Evolutionary conservation across 2,888 invertebrate species (phyloP).

Genomic region (Helleia helle): DNA sequence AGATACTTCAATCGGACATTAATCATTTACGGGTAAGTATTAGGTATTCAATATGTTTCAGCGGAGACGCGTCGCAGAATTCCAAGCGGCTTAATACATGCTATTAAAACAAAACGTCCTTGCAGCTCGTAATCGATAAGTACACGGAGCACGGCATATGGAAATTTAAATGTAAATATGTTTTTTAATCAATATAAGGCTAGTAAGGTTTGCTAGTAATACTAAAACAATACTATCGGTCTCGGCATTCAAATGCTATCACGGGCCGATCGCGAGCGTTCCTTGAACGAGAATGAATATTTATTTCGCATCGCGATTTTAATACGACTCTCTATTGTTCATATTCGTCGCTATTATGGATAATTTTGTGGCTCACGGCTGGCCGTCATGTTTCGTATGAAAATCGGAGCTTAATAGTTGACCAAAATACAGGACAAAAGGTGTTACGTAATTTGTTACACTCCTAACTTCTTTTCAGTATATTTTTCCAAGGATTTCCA

Average conservation of each 20-base stretch:
- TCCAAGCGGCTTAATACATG: slow-evolving; percentile 18
- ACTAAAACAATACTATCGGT: slow-evolving; percentile 59
- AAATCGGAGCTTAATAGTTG: not conserved
- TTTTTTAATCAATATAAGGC: slow-evolving; percentile 63
- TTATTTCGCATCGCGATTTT: slow-evolving; percentile 50
- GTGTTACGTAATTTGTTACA: too few relatives aligned
- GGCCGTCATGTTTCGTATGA: slow-evolving; percentile 9
- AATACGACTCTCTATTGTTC: slow-evolving; percentile 45
- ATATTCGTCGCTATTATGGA: slow-evolving; percentile 40
- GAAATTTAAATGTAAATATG: slow-evolving; percentile 61
- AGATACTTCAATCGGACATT: slow-evolving; percentile 19
- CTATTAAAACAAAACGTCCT: slow-evolving; percentile 26
- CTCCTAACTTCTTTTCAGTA: too few relatives aligned
- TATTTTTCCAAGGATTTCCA: too few relatives aligned
- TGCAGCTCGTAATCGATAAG: slow-evolving; percentile 52
- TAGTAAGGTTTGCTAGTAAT: slow-evolving; percentile 32
- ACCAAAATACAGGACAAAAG: too few relatives aligned
- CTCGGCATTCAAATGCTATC: slow-evolving; percentile 60
- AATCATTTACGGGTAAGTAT: slow-evolving; percentile 21
- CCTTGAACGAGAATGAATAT: slow-evolving; percentile 59
- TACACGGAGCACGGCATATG: slow-evolving; percentile 63
- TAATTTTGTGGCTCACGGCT: slow-evolving; percentile 15
- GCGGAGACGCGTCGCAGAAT: slow-evolving; percentile 15
- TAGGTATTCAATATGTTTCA: slow-evolving; percentile 16
- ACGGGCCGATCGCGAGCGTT: slow-evolving; percentile 43